Evolutionary conservation across 2,113 vertebrate species (phyloP), one percentile per base, ranked within the genome.

Genomic region (Hystrix cristata): DNA sequence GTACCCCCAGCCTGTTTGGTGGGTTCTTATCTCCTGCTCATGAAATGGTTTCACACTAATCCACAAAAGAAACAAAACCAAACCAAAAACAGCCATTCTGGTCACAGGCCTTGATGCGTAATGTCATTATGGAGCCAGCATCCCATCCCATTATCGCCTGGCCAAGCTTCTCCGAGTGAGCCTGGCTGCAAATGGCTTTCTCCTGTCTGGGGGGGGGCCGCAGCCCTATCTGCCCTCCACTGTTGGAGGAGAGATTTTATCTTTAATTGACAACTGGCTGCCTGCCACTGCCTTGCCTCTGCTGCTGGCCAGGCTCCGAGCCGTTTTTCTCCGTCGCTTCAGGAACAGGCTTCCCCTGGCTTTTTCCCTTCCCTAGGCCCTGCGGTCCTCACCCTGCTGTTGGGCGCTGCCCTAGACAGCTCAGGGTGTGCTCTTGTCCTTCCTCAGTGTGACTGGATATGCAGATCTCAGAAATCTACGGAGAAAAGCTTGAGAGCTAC

Each of bases 241-340:
- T 21, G 91, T 96, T 64, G 0, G 94, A 97, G 95, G 87, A 87
- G 94, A 96, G 88, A 76, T 81, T 95, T 97, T 94, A 59, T 60
- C 97, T 97, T 96, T 97, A 96, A 98, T 97, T 96, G 98, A 97
- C 97, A 96, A 57, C 97, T 98, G 98, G 98, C 97, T 86, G 80
- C 57, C 2, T 0, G 98, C 98, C 98, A 98, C n/a, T 0, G 8
- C 78, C 91, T 76, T 4, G 92, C 88, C 83, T 93, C 59, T 5
- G 29, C 46, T 55, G 90, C 48, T 43, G 88, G 85, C 76, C 91
- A 23, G 87, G 84, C 89, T 94, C 82, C 11, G 1, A 74, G 93
- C 59, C 6, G 10, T 65, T 72, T 69, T 90, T 89, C 86, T 76
- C 71, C 71, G 1, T 27, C 1, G 15, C 85, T 97, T 97, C 81